Evolutionary conservation across 2,113 vertebrate genomes (phyloP).

Genomic region (Anarrhichthys ocellatus): DNA sequence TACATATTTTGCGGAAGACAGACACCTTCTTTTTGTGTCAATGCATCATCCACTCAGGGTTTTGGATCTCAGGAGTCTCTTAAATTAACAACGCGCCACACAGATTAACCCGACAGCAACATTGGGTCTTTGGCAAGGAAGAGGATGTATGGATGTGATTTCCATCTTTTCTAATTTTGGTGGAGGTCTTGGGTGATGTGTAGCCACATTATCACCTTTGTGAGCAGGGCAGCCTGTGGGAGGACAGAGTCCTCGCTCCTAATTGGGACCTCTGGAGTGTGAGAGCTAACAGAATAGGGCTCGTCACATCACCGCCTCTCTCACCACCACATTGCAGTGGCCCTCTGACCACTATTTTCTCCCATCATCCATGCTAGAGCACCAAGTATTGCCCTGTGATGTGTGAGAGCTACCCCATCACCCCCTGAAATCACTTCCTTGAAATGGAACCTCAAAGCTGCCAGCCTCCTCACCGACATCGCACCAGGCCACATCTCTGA

Average conservation of each 20-base stretch:
- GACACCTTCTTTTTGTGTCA: slow-evolving; percentile 52
- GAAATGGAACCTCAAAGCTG: slow-evolving; percentile 54
- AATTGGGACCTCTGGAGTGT: slow-evolving; percentile 71
- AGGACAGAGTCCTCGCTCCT: slow-evolving; percentile 57
- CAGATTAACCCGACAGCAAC: slow-evolving; percentile 30
- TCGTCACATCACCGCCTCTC: slow-evolving; percentile 68
- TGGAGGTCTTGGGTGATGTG: slow-evolving; percentile 28
- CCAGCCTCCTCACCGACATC: slow-evolving; percentile 29
- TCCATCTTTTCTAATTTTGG: slow-evolving; percentile 22
- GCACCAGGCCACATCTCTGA: slow-evolving; percentile 48
- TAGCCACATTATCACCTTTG: slow-evolving; percentile 56
- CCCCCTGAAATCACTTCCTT: slow-evolving; percentile 45
- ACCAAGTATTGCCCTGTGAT: slow-evolving; percentile 60
- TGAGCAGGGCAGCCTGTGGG: slow-evolving; percentile 49
- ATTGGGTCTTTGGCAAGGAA: background rate
- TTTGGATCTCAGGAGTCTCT: slow-evolving; percentile 29
- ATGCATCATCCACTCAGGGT: slow-evolving; percentile 38
- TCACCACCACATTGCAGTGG: slow-evolving; percentile 61
- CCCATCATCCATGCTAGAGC: slow-evolving; percentile 69
- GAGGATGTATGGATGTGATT: background rate
- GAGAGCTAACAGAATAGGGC: slow-evolving; percentile 70
- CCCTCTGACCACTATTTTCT: slow-evolving; percentile 79
- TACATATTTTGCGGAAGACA: slow-evolving; percentile 69
- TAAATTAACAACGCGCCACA: slow-evolving; percentile 36
- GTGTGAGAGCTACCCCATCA: slow-evolving; percentile 61